Base-by-base conservation (phyloP, 2,113 vertebrate genomes). In the Siphamia tubifer region DNA sequence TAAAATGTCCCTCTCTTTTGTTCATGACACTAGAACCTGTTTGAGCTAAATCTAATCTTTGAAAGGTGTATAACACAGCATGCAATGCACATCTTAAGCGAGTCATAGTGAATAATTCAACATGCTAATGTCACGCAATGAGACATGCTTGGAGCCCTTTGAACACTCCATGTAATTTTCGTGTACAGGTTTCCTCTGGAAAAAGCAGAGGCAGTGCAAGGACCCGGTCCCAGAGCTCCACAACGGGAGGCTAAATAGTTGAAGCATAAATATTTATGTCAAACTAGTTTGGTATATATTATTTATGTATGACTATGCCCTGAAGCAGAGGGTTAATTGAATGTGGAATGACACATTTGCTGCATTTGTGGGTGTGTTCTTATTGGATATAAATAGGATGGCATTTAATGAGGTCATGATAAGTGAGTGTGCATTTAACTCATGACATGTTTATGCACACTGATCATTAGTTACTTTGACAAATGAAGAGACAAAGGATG, bases 261-360 rank as follows among this genome's bases (percentile, higher is more conserved):
- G 43, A 51, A 30, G 57, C 68, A 74, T 85, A 61, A 89, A 88
- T 88, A 88, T 89, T 89, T 57, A 90, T 85, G 72, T 68, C 44
- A 55, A 63, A 81, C 79, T 64, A 69, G 67, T 80, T 77, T 49
- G 39, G 39, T 51, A 31, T 48, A 17, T 54, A 51, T 89, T 79
- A 84, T 79, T 82, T 71, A 86, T 84, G 67, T 76, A 79, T 74
- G 68, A 51, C 43, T 76, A 17, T 71, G 68, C 61, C 81, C 55
- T 8, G 23, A 54, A 82, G 84, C 81, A 16, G 28, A 68, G 42
- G 62, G 54, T 73, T 86, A 85, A 87, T 84, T 87, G 56, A 84
- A 85, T 86, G 19, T 84, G 68, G 58, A 74, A 73, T 68, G 74
- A 79, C 82, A 83, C 60, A 35, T 70, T 42, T 55, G 38, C 63